Evolutionary conservation across 2,797 vertebrate species (phyloP).

Genomic region (Synaphobranchus kaupii): DNA sequence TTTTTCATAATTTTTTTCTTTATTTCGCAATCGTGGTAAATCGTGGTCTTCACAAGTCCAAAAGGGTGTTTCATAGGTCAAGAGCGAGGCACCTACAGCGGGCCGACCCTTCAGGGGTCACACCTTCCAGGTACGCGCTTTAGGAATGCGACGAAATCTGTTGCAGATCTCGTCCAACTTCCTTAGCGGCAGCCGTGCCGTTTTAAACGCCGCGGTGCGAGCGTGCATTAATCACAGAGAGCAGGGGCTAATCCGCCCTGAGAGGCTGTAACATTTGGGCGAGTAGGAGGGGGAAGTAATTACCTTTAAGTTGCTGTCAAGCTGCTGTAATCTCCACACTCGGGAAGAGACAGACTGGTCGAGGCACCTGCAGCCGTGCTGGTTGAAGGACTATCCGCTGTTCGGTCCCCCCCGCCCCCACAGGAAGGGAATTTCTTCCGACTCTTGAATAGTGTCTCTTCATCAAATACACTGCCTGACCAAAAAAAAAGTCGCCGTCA

Average conservation of each 20-base stretch:
- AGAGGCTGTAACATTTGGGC: conserved; percentile 12
- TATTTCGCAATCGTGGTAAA: not conserved
- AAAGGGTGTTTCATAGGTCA: not conserved
- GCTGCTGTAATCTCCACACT: conserved; percentile 35
- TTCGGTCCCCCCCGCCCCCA: not conserved
- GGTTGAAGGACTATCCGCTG: not conserved
- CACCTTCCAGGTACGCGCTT: not conserved
- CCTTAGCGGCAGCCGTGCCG: not conserved
- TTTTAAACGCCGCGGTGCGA: not conserved
- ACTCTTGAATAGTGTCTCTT: not conserved
- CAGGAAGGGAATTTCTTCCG: too few species aligned
- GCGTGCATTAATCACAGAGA: conserved; percentile 22
- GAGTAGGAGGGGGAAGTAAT: conserved; percentile 31
- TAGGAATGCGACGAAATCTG: not conserved
- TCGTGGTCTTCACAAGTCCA: not conserved
- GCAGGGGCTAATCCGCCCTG: conserved; percentile 31
- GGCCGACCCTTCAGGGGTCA: not conserved
- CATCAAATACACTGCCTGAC: too few species aligned
- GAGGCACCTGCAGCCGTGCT: conserved; percentile 8
- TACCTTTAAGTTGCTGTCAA: conserved; percentile 31
- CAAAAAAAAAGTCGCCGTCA: too few species aligned
- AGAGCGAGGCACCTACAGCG: not conserved
- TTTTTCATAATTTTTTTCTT: too few species aligned
- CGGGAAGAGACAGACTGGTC: not conserved
- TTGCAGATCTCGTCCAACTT: not conserved